These are phyloP conservation scores for Scaptodrosophila latifasciaeformis DNA, from an alignment of 2,888 invertebrate genomes.

Conservation along the genomic window DNA sequence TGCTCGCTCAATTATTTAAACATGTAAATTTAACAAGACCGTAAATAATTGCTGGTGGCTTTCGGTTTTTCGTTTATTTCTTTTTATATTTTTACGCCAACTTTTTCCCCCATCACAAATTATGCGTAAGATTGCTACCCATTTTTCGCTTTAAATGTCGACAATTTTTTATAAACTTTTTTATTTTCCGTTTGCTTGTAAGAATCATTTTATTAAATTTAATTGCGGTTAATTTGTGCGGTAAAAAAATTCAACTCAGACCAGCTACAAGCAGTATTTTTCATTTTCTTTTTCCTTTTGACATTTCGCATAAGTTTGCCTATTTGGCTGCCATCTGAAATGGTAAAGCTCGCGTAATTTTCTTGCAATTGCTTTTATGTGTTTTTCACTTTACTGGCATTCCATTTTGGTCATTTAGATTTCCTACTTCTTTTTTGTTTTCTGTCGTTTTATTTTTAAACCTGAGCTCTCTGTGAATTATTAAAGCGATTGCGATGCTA, in stretches of 20 bases:
- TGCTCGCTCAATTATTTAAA: conserved; percentile 2
- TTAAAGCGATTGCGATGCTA: no score
- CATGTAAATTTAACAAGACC: background rate
- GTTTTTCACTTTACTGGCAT: no score
- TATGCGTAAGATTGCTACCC: background rate
- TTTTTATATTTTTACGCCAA: background rate
- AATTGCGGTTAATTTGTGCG: conserved; percentile 48
- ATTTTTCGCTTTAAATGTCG: background rate
- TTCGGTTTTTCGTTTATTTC: no score
- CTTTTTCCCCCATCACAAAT: background rate
- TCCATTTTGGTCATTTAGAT: no score
- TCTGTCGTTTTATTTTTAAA: no score
- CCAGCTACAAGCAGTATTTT: background rate
- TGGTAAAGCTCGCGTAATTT: no score
- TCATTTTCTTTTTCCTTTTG: background rate
- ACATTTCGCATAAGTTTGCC: background rate
- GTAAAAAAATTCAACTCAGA: conserved; percentile 9
- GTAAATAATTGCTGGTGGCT: background rate
- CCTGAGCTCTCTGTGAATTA: no score
- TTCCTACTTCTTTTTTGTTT: no score
- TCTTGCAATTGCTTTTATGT: no score
- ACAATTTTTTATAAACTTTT: no score
- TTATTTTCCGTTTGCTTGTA: no score
- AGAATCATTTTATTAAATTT: conserved; percentile 32
- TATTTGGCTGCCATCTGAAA: background rate